These are phyloP conservation scores for Ciconia boyciana DNA, from an alignment of 2,113 vertebrate genomes.

Conservation along the genomic window DNA sequence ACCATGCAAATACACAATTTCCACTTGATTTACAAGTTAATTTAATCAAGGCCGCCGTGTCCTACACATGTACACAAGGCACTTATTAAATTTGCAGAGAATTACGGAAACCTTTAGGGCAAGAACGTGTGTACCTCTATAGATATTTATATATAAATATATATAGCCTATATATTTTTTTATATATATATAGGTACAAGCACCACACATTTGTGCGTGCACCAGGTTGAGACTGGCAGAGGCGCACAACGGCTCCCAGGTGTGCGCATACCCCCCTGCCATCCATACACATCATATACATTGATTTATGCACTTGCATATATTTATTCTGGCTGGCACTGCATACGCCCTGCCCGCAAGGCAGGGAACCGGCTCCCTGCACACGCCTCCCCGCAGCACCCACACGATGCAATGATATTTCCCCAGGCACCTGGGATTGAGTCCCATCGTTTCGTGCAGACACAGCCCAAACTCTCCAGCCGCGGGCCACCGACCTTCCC, in stretches of 20 bases:
- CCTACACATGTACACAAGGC: constrained; percentile 18
- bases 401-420: accelerated
- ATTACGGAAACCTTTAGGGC: constrained; percentile 2
- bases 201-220: accelerated
- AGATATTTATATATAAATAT: background rate
- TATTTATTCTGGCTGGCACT: background rate
- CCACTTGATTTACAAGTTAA: constrained; percentile 59
- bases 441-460: accelerated
- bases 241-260: background rate
- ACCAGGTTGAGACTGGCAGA: background rate
- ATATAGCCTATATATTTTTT: background rate
- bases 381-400: accelerated
- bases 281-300: background rate
- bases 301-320: background rate
- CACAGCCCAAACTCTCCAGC: background rate
- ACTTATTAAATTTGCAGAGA: constrained; percentile 4
- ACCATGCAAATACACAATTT: background rate
- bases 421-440: background rate
- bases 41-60: constrained; percentile 28
- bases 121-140: background rate
- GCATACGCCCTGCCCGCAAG: background rate
- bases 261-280: background rate
- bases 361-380: background rate
- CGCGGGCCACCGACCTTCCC: background rate
- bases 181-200: background rate